Evolutionary conservation across 1,140 invertebrate genomes (phyloP), one percentile per base, ranked within the genome.

Genomic region (Lepidurus apus): DNA sequence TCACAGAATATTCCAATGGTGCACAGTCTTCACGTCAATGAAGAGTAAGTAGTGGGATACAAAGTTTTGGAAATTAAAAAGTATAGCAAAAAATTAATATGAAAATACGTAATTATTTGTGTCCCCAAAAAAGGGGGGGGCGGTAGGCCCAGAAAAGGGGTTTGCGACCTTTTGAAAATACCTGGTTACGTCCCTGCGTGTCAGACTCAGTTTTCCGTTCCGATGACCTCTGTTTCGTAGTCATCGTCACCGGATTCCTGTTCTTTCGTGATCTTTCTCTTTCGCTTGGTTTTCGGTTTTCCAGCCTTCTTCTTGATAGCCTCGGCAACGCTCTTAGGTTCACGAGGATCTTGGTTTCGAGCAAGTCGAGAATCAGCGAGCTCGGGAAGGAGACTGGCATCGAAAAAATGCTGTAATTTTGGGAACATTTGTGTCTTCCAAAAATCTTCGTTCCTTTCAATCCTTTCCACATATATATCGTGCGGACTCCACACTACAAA

Each of bases 401-500:
- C 9, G 17, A 47, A 47, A 47, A 47, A 47, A 47, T 47, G 8
- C 45, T 47, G 26, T 17, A 47, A 47, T 17, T 47, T 47, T 47
- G 45, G 45, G 2, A 47, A 47, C 1, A 47, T 47, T 47, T 47
- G 9, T 47, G 45, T 47, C 45, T 17, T 17, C n/a, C 45, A 47
- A 17, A 47, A 47, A 17, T 9, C 17, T 47, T 47, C 45, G 45
- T 47, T 47, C 45, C 45, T 9, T 47, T 47, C 45, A 47, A 47
- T 17, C 17, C 45, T 47, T 47, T 47, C 45, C 9, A 47, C 45
- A 47, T 47, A 2, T 47, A 47, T 26, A 26, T 26, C 26, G 26
- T 26, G 26, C 1, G 26, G 26, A 26, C 26, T 84, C 81, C 82
- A 86, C 1, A 86, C 73, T 34, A 81, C 81, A 81, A 86, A 85